Base-by-base conservation (phyloP, 2,797 vertebrate species). In the Coracias cyanogaster region DNA sequence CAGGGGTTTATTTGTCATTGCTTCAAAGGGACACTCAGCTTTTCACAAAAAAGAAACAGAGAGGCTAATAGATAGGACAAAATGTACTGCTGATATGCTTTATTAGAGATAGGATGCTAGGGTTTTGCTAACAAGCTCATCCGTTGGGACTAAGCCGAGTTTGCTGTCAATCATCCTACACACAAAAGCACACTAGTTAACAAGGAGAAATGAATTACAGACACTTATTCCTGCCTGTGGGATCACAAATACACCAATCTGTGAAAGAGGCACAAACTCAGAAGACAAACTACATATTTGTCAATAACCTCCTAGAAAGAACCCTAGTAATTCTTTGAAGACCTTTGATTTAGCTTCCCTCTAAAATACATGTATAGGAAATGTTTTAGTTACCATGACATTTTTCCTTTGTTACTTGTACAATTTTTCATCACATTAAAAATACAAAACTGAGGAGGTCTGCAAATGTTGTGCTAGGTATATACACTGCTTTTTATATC, bases 11-110 rank as follows among this genome's bases (percentile, higher is more conserved):
- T 99, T 98, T 98, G 98, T 98, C 98, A 98, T 98, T 97, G 98
- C 98, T 98, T 99, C 98, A 99, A 99, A 98, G 98, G 98, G 98
- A 98, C 98, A 98, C 98, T 98, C 98, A 98, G 98, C 98, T 98
- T 98, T 98, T 98, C 98, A 98, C 98, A 98, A 98, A 98, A 98
- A 98, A 98, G 98, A 98, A 98, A 98, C 98, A 98, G 98, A 98
- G 98, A 98, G 98, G 98, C 98, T 98, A 98, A 98, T 98, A 98
- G 98, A 98, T 98, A 98, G 98, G 98, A 98, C 97, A 98, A 98
- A 98, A 98, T 98, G 98, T 98, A 98, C 98, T 98, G 98, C 98
- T 98, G 98, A 98, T 98, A 98, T 98, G 98, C 98, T 98, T 98
- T 98, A 98, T 98, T 98, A 98, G 97, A 98, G 97, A 98, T 98